These are phyloP conservation scores for rabbit (Oryctolagus cuniculus) DNA, from an alignment of 2,113 vertebrate species.

Conservation along the genomic window DNA sequence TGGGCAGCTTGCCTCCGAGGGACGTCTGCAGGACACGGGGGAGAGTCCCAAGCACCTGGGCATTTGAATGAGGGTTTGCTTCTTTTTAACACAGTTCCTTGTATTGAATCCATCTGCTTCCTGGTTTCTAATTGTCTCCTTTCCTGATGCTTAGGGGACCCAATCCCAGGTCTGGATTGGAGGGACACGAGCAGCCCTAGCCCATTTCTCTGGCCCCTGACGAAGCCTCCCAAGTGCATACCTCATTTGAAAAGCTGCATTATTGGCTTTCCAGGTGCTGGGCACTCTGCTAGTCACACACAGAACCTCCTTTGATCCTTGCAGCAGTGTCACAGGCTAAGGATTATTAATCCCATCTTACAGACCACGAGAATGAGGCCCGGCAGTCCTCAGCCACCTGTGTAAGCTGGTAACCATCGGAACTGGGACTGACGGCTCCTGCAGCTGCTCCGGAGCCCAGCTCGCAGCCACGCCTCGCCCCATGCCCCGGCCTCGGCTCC, in stretches of 20 bases:
- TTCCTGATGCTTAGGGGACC: conserved; percentile 55
- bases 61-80: background rate
- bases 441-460: background rate
- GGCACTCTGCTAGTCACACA: background rate
- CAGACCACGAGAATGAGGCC: conserved; percentile 3
- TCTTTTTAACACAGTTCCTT: conserved; percentile 42
- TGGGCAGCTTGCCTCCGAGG: background rate
- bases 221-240: background rate
- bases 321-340: background rate
- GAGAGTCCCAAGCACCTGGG: background rate
- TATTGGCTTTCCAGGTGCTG: conserved; percentile 11
- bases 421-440: background rate
- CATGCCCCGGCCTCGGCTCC: background rate
- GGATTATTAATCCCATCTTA: background rate
- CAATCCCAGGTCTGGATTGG: conserved; percentile 11
- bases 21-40: too few relatives aligned
- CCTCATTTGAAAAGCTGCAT: conserved; percentile 9
- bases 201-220: background rate
- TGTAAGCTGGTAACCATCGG: background rate
- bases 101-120: conserved; percentile 35
- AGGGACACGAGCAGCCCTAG: conserved; percentile 12
- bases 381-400: background rate
- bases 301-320: background rate
- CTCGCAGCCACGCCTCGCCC: background rate
- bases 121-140: conserved; percentile 17